These are phyloP conservation scores for Cryptomyrus ogoouensis DNA, from an alignment of 2,113 vertebrate genomes.

Conservation along the genomic window DNA sequence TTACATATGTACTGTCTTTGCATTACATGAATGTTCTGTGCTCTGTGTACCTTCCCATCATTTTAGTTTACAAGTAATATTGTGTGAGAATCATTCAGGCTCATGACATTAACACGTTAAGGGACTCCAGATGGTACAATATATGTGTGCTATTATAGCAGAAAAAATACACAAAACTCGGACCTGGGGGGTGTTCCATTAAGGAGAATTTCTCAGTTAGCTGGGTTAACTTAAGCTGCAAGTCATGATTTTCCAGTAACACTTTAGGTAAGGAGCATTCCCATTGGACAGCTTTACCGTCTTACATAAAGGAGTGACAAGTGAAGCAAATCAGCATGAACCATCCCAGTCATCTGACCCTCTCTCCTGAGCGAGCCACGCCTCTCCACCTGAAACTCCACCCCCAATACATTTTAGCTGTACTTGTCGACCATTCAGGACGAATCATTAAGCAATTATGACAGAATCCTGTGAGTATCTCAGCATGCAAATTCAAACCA, in stretches of 20 bases:
- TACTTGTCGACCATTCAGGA: not conserved
- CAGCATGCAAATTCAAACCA: not conserved
- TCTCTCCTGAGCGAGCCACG: not conserved
- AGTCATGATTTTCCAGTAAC: not conserved
- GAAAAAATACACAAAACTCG: not conserved
- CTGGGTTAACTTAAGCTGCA: not conserved
- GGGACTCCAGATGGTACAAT: not conserved
- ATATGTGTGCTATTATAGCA: not conserved
- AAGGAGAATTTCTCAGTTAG: not conserved
- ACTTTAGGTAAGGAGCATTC: not conserved
- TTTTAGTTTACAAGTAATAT: not conserved
- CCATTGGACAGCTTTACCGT: not conserved
- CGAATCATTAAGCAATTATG: not conserved
- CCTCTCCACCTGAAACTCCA: not conserved
- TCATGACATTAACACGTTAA: not conserved
- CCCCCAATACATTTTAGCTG: not conserved
- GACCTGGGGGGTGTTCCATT: not conserved
- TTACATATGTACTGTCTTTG: not conserved
- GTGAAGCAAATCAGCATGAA: not conserved
- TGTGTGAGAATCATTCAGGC: not conserved
- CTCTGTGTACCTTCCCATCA: not conserved
- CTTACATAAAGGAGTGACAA: not conserved
- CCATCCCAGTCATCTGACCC: not conserved
- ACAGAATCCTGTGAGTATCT: not conserved
- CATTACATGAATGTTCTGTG: not conserved